Evolutionary conservation across 1,140 invertebrate genomes (phyloP), one percentile per base, ranked within the genome.

Genomic region (Potamilus streckersoni): DNA sequence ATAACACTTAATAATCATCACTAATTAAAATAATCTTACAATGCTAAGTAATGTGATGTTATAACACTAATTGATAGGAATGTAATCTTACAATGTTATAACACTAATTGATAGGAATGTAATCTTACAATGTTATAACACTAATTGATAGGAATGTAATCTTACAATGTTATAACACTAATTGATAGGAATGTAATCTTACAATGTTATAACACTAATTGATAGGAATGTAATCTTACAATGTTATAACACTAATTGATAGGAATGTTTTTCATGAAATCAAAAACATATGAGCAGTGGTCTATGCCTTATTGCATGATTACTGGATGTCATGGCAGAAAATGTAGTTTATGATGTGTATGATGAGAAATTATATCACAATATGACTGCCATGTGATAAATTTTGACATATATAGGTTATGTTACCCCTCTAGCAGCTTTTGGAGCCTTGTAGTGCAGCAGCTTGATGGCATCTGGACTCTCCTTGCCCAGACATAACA

Each of bases 391-490:
- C 17, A 61, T 62, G 57, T 38, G 19, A 23, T 11, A 73, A 27
- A 31, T 38, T 80, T 69, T 70, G 71, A 80, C 19, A 66, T 27
- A 63, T 80, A 79, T 71, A 27, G 27, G 81, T 82, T 71, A 82
- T 90, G 76, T 86, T 89, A 86, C 92, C 38, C 76, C 86, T 83
- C 84, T 86, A n/a, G 87, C 85, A 73, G 82, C 84, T 78, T 89
- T 90, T 69, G 90, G 89, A 68, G 86, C 84, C 69, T 85, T 89
- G 78, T 89, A 94, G 84, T 94, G 93, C 5, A 91, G 86, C 19
- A 96, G 86, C 66, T 92, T 92, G 70, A 91, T 83, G n/a, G 93
- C 94, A 89, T 95, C 93, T 61, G 85, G 79, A 71, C 93, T 93
- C 69, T 93, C 91, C 80, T 92, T 92, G 19, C 92, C 91, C 20